phyloP scores from a whole-genome alignment of 2,888 invertebrate genomes.

The Apoda limacodes region DNA sequence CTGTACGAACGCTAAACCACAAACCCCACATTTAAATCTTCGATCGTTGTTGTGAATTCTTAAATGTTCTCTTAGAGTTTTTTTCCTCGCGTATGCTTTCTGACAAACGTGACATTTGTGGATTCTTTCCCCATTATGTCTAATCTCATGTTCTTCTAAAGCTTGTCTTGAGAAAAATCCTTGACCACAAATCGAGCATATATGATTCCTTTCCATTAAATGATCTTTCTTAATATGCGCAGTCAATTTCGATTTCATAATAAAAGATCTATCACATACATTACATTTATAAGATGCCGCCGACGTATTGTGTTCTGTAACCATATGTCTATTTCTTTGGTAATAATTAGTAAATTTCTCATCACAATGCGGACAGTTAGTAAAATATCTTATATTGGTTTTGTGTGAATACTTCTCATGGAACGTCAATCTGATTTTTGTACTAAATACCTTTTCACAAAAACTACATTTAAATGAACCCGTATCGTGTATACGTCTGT shows the following conservation, averaged over 20 bases:
- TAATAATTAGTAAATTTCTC: constrained; percentile 51
- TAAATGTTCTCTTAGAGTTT: constrained; percentile 53
- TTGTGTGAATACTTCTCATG: constrained; percentile 58
- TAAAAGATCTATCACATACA: constrained; percentile 50
- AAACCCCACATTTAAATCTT: constrained; percentile 48
- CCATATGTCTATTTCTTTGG: constrained; percentile 51
- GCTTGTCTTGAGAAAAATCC: constrained; percentile 54
- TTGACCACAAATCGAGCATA: constrained; percentile 48
- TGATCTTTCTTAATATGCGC: constrained; percentile 56
- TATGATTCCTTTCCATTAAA: constrained; percentile 52
- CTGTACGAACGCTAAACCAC: constrained; percentile 47
- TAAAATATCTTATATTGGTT: constrained; percentile 40
- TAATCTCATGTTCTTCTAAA: constrained; percentile 53
- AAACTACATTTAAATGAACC: constrained; percentile 44
- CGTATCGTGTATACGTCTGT: constrained; percentile 43
- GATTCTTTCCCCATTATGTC: constrained; percentile 49
- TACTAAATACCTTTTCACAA: constrained; percentile 49
- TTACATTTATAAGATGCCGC: constrained; percentile 54
- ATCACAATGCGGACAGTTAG: constrained; percentile 48
- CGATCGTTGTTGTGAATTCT: constrained; percentile 57
- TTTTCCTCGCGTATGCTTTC: constrained; percentile 53
- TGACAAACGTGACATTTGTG: constrained; percentile 46
- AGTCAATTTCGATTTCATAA: constrained; percentile 48
- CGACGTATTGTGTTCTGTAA: constrained; percentile 37
- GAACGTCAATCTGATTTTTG: constrained; percentile 37